These are phyloP conservation scores for Anoplolepis gracilipes DNA, from an alignment of 1,140 invertebrate species.

Conservation along the genomic window DNA sequence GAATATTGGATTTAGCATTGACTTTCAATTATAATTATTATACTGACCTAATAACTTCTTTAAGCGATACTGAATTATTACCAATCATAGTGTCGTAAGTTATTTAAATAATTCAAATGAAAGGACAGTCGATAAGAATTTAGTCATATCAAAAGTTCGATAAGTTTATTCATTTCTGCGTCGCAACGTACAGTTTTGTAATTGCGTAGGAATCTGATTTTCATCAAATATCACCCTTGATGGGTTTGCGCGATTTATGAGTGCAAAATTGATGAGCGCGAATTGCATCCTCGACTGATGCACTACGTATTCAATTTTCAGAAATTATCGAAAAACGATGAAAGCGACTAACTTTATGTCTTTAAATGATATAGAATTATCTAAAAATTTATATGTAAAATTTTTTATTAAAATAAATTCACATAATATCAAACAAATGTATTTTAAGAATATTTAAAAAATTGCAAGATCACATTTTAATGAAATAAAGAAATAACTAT, in stretches of 20 bases:
- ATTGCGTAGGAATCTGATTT: slow-evolving; percentile 46
- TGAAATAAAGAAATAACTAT: background rate
- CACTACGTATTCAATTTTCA: background rate
- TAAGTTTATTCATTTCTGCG: slow-evolving; percentile 35
- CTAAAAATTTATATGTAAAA: background rate
- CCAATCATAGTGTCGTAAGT: background rate
- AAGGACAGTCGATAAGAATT: slow-evolving; percentile 17
- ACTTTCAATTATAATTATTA: background rate
- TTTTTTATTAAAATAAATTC: background rate
- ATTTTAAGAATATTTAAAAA: background rate
- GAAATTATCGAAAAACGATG: slow-evolving; percentile 31
- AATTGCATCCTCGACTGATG: slow-evolving; percentile 17
- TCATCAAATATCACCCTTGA: slow-evolving; percentile 51
- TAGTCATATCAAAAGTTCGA: background rate
- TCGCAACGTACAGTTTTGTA: slow-evolving; percentile 25
- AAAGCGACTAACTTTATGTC: background rate
- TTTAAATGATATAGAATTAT: background rate
- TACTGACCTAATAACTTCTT: background rate
- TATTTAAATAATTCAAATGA: background rate
- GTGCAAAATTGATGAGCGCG: slow-evolving; percentile 37
- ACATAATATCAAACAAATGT: background rate
- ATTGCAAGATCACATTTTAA: background rate
- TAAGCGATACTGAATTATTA: background rate
- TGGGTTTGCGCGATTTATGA: slow-evolving; percentile 42
- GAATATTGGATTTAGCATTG: background rate